Conservation (phyloP, 2,888 invertebrate species). For the Lithosia quadra region DNA sequence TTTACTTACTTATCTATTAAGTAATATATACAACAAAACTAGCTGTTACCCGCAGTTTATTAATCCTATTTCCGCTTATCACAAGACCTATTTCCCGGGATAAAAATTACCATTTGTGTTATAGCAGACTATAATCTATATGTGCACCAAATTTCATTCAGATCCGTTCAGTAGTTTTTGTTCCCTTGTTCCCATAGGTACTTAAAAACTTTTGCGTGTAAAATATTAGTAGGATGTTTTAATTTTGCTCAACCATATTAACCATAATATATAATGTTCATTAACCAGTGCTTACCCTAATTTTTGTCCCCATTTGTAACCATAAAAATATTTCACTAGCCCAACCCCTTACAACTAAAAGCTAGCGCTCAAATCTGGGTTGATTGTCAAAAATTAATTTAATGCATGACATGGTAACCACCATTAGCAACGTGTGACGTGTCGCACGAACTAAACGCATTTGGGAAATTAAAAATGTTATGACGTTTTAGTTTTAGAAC, state of each 20-base stretch:
- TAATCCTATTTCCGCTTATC: too few species aligned
- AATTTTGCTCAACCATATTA: background rate
- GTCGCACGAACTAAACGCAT: slow-evolving; percentile 48
- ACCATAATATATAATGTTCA: background rate
- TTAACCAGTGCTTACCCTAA: slow-evolving; percentile 18
- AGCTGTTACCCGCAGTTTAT: too few species aligned
- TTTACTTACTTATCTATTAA: too few species aligned
- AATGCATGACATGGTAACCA: slow-evolving; percentile 47
- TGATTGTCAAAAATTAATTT: slow-evolving; percentile 56
- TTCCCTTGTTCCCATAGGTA: too few species aligned
- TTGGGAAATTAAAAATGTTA: slow-evolving; percentile 39
- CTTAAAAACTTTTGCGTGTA: too few species aligned
- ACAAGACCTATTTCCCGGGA: too few species aligned
- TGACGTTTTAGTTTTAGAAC: slow-evolving; percentile 26
- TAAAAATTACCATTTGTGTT: too few species aligned
- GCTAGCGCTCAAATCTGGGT: slow-evolving; percentile 50
- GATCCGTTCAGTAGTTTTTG: too few species aligned
- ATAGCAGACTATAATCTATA: too few species aligned
- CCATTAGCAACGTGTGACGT: slow-evolving; percentile 46
- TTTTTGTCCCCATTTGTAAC: slow-evolving; percentile 16
- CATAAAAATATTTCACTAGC: slow-evolving; percentile 26
- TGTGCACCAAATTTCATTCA: too few species aligned
- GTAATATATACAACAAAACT: too few species aligned
- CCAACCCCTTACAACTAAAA: slow-evolving; percentile 49
- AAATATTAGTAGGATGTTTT: too few species aligned